Conservation (phyloP, 2,797 vertebrate species). For the Uromys caudimaculatus region DNA sequence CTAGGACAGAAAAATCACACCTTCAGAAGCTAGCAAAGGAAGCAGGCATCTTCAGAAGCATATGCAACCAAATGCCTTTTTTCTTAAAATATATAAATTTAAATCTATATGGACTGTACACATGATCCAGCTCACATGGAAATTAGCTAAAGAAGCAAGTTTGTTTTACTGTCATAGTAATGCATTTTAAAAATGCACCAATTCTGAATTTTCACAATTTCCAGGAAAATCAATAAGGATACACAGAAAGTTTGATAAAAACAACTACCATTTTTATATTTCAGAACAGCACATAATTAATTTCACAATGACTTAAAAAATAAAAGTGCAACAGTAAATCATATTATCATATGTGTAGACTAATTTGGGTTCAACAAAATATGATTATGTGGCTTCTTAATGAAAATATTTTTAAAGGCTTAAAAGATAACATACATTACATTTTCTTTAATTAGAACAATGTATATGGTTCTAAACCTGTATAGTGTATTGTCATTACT, state of each 20-base stretch:
- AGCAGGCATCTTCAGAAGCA: not conserved
- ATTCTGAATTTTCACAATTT: not conserved
- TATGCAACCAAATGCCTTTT: not conserved
- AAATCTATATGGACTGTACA: not conserved
- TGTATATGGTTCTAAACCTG: not conserved
- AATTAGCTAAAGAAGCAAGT: not conserved
- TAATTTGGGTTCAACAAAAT: not conserved
- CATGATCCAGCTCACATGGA: not conserved
- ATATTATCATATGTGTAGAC: not conserved
- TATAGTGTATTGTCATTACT: not conserved
- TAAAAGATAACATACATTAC: conserved; percentile 10
- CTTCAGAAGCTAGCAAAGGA: not conserved
- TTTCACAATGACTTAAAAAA: conserved; percentile 8
- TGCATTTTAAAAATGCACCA: not conserved
- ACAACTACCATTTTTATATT: not conserved
- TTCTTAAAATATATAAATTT: conserved; percentile 39
- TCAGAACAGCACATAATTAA: not conserved
- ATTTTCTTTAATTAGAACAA: conserved; percentile 18
- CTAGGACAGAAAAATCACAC: not conserved
- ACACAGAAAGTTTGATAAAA: not conserved
- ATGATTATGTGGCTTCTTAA: not conserved
- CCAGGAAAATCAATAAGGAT: not conserved
- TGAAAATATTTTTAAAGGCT: not conserved
- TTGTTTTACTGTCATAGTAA: not conserved
- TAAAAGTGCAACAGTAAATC: not conserved